A percentile compares a stretch with the other conserved stretches of the same genome.
These are phyloP conservation scores for Macroglossus sobrinus DNA, from an alignment of 2,113 vertebrate species.

Conservation along the genomic window DNA sequence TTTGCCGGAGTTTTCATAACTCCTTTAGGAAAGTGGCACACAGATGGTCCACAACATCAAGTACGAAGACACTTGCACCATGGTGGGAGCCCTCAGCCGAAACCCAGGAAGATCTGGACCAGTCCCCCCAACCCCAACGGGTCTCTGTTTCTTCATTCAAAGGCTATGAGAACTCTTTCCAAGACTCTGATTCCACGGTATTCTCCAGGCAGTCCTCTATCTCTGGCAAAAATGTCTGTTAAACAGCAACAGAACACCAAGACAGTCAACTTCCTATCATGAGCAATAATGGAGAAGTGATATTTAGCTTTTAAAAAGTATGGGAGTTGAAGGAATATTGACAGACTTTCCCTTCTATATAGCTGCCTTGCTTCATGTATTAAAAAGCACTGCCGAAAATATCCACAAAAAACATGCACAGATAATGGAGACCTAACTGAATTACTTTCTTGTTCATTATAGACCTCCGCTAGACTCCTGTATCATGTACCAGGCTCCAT, in stretches of 20 bases:
- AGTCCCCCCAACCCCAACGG: neutral
- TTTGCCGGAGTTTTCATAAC: neutral
- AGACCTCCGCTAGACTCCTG: neutral
- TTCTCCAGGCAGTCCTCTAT: neutral
- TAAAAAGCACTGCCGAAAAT: constrained; percentile 19
- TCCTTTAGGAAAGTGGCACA: neutral
- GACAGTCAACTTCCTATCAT: neutral
- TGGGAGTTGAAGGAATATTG: neutral
- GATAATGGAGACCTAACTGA: neutral
- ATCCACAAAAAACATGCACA: neutral
- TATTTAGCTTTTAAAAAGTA: neutral
- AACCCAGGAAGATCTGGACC: neutral
- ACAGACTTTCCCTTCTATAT: neutral
- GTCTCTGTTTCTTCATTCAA: neutral
- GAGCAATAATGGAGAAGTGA: neutral
- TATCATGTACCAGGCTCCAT: neutral
- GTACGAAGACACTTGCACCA: neutral
- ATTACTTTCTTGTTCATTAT: constrained; percentile 12
- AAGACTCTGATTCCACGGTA: neutral
- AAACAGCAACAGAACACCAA: neutral
- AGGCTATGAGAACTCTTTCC: neutral
- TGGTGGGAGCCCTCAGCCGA: neutral
- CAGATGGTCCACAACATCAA: neutral
- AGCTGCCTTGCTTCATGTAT: neutral
- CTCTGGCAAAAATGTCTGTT: neutral